Percentiles rank a stretch among this genome's conserved stretches.
Conservation (phyloP, 2,888 invertebrate genomes). For the Stenurella melanura region DNA sequence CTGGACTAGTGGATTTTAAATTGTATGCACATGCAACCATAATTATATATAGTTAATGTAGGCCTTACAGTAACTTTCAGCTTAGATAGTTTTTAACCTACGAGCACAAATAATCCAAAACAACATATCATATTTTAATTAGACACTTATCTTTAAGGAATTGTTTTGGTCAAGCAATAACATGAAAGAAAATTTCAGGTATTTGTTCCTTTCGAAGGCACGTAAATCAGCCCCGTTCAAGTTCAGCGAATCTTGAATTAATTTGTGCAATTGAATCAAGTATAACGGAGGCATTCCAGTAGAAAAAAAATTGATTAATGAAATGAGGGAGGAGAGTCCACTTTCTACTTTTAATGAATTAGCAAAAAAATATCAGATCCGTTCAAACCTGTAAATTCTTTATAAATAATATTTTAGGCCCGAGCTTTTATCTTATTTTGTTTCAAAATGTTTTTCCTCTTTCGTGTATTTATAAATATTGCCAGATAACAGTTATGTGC, state of each 20-base stretch:
- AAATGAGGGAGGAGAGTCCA: not conserved
- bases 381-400: too few relatives aligned
- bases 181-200: not conserved
- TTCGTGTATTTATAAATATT: too few relatives aligned
- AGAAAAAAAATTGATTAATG: conserved; percentile 8
- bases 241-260: not conserved
- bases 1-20: too few relatives aligned
- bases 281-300: not conserved
- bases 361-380: not conserved
- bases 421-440: too few relatives aligned
- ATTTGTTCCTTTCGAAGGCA: not conserved
- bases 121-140: not conserved
- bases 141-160: not conserved
- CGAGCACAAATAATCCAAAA: not conserved
- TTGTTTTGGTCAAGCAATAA: conserved; percentile 7
- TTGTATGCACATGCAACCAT: too few relatives aligned
- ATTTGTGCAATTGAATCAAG: conserved; percentile 2
- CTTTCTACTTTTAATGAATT: not conserved
- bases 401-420: too few relatives aligned
- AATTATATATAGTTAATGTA: too few relatives aligned
- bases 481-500: too few relatives aligned
- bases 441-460: too few relatives aligned
- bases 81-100: too few relatives aligned
- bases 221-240: not conserved
- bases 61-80: too few relatives aligned